A percentile compares a stretch with the other conserved stretches of the same genome.
phyloP scores from a whole-genome alignment of 2,113 vertebrate genomes.

The Psophia crepitans region DNA sequence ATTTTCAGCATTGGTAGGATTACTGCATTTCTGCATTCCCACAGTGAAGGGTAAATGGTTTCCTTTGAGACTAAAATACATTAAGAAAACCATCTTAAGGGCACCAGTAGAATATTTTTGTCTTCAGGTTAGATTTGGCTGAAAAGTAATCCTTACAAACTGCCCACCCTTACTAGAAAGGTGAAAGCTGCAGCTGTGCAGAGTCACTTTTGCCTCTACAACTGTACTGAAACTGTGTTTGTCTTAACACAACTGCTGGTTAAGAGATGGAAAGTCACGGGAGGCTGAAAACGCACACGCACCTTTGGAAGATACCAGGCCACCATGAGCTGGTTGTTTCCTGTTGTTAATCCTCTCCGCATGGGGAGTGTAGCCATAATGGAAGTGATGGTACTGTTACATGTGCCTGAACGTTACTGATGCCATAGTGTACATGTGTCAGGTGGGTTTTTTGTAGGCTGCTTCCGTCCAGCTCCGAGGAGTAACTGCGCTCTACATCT shows the following conservation, averaged over 20 bases:
- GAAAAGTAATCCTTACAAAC: not conserved
- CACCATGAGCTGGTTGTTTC: not conserved
- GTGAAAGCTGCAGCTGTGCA: not conserved
- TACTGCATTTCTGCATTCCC: slow-evolving; percentile 1
- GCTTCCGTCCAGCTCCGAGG: not conserved
- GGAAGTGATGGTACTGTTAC: not conserved
- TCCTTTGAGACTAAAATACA: slow-evolving; percentile 62
- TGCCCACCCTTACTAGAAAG: not conserved
- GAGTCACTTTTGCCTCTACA: not conserved
- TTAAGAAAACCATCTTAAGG: slow-evolving; percentile 43
- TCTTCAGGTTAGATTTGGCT: slow-evolving; percentile 1
- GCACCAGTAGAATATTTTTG: slow-evolving; percentile 20
- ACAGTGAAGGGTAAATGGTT: slow-evolving; percentile 53
- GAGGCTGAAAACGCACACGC: slow-evolving; percentile 1
- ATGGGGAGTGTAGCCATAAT: not conserved
- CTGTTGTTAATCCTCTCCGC: slow-evolving; percentile 16
- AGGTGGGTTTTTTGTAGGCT: not conserved
- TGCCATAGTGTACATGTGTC: not conserved
- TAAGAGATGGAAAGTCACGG: not conserved
- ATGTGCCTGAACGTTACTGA: not conserved
- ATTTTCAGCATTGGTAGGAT: slow-evolving; percentile 30
- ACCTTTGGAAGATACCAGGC: slow-evolving; percentile 26
- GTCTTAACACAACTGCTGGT: not conserved
- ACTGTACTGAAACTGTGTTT: not conserved
- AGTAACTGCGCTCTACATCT: not conserved